A percentile compares a stretch with the other conserved stretches of the same genome.
phyloP scores from a whole-genome alignment of 2,888 invertebrate genomes.

The Cyaniris semiargus region DNA sequence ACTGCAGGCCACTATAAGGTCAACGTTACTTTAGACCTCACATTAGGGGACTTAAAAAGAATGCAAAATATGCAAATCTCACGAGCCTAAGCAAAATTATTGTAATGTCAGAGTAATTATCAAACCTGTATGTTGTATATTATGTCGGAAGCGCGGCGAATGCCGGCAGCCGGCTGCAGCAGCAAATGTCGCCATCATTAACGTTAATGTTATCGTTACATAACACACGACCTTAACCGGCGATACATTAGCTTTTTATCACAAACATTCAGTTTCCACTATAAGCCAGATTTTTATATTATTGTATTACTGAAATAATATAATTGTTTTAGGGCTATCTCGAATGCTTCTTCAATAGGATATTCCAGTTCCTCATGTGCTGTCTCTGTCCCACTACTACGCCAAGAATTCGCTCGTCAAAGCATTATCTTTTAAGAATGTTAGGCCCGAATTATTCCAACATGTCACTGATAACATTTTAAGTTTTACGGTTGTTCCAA shows the following conservation, averaged over 20 bases:
- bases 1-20: no score
- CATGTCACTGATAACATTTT: background rate
- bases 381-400: background rate
- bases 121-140: background rate
- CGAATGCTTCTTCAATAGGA: background rate
- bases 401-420: background rate
- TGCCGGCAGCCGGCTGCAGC: background rate
- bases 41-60: background rate
- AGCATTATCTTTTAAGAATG: background rate
- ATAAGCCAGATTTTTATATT: background rate
- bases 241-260: background rate
- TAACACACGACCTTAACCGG: background rate
- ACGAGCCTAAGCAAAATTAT: background rate
- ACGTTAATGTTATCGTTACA: background rate
- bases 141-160: background rate
- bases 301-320: background rate
- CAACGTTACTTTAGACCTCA: no score
- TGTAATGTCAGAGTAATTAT: background rate
- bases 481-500: constrained; percentile 1
- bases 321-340: background rate
- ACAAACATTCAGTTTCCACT: background rate
- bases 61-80: background rate
- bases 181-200: constrained; percentile 9
- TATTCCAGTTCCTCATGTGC: background rate
- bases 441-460: background rate